Conservation (phyloP, 2,888 invertebrate species). For the Melangyna quadrimaculata region DNA sequence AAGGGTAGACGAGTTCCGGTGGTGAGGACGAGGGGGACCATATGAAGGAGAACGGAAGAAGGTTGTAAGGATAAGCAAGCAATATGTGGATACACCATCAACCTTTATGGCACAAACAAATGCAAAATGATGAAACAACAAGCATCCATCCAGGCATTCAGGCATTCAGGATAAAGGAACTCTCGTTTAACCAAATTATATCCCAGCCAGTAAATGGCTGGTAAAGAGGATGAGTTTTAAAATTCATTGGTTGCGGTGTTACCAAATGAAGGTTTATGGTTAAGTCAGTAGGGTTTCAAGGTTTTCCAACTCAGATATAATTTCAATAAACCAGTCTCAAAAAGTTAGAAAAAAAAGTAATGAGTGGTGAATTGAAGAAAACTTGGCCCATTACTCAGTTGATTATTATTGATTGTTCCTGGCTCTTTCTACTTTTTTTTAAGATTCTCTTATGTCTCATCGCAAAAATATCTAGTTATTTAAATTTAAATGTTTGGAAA, state of each 20-base stretch:
- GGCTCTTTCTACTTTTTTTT: too few relatives aligned
- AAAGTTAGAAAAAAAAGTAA: too few relatives aligned
- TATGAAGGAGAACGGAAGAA: constrained; percentile 12
- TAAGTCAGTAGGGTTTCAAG: too few relatives aligned
- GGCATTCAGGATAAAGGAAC: constrained; percentile 39
- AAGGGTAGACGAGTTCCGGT: not conserved
- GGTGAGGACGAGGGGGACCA: too few relatives aligned
- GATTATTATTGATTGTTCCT: too few relatives aligned
- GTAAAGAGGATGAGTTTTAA: constrained; percentile 12
- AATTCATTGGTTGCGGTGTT: constrained; percentile 16
- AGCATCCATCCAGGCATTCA: constrained; percentile 37
- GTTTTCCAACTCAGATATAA: too few relatives aligned
- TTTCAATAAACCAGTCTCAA: too few relatives aligned
- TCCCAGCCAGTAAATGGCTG: constrained; percentile 55
- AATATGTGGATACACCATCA: constrained; percentile 26
- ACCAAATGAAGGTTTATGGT: constrained; percentile 9
- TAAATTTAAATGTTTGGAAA: too few relatives aligned
- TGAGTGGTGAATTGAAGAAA: too few relatives aligned
- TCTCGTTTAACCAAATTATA: constrained; percentile 69
- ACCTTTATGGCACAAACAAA: constrained; percentile 66
- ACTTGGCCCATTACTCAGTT: too few relatives aligned
- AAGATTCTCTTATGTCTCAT: too few relatives aligned
- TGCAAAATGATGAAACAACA: constrained; percentile 57
- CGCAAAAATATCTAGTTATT: too few relatives aligned
- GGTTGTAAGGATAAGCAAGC: constrained; percentile 47